Percentiles rank a stretch among this genome's conserved stretches.
phyloP scores from a whole-genome alignment of 2,888 invertebrate genomes.

The Lycaena phlaeas region DNA sequence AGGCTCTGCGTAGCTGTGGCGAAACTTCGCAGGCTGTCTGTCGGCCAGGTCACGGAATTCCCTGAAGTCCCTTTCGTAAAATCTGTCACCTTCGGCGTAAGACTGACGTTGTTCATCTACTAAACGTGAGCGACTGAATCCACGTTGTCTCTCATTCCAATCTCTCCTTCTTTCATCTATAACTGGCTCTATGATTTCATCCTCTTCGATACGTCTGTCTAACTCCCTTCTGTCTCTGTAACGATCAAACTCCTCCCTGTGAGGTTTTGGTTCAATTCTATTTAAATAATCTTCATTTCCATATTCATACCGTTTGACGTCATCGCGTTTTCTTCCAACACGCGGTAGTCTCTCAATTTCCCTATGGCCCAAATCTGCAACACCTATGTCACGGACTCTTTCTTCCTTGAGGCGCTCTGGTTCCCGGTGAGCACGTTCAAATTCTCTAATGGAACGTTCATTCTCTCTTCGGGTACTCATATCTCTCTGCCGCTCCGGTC shows the following conservation, averaged over 20 bases:
- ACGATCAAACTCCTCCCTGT: conserved; percentile 52
- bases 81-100: conserved; percentile 53
- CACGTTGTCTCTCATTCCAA: conserved; percentile 58
- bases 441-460: conserved; percentile 55
- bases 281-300: conserved; percentile 58
- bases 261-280: conserved; percentile 50
- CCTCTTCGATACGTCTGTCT: conserved; percentile 60
- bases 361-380: conserved; percentile 40
- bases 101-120: conserved; percentile 61
- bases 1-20: conserved; percentile 80
- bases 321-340: conserved; percentile 58
- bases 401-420: conserved; percentile 48
- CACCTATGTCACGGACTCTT: conserved; percentile 39
- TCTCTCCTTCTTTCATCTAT: conserved; percentile 56
- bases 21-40: conserved; percentile 58
- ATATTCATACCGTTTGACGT: conserved; percentile 56
- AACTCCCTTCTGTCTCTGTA: conserved; percentile 55
- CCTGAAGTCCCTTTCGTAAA: conserved; percentile 57
- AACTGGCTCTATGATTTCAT: conserved; percentile 60
- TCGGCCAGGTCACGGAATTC: conserved; percentile 58
- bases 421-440: conserved; percentile 30
- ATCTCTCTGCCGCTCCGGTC: conserved; percentile 57
- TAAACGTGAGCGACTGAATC: conserved; percentile 61
- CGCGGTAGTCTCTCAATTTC: conserved; percentile 61
- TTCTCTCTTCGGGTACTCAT: conserved; percentile 56